A percentile compares a stretch with the other conserved stretches of the same genome.
These are phyloP conservation scores for Sinella curviseta DNA, from an alignment of 1,140 invertebrate species.

Conservation along the genomic window DNA sequence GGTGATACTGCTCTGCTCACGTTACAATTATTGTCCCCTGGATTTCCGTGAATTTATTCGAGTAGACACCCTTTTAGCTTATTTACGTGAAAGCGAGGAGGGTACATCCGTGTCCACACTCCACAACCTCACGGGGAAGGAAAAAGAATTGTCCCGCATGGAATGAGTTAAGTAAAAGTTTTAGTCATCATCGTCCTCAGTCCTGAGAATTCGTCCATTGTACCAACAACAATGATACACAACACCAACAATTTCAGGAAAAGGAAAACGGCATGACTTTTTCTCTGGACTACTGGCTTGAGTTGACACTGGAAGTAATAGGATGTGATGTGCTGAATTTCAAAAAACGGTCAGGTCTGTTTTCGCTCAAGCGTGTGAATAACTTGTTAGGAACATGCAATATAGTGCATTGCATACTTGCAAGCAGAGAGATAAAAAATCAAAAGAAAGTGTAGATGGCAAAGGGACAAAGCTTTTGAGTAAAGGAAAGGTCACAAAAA, in stretches of 20 bases:
- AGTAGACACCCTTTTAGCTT: conserved; percentile 14
- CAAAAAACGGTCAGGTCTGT: neutral
- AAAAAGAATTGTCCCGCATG: neutral
- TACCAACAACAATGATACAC: neutral
- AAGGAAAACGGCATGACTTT: conserved; percentile 15
- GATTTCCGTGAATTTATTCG: conserved; percentile 17
- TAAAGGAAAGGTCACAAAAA: neutral
- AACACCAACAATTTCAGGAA: neutral
- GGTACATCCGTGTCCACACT: neutral
- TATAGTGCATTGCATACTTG: neutral
- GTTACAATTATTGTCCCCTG: conserved; percentile 15
- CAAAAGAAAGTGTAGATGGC: no score
- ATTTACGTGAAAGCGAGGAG: neutral
- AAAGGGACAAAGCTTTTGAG: neutral
- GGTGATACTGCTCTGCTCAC: neutral
- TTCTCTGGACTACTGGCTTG: neutral
- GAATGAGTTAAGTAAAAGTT: conserved; percentile 27
- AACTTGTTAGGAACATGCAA: neutral
- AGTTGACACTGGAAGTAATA: conserved; percentile 5
- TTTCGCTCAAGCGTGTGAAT: neutral
- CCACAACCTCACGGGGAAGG: neutral
- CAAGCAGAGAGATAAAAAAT: neutral
- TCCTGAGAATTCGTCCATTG: neutral
- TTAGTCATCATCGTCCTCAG: neutral
- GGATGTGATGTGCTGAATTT: conserved; percentile 13